phyloP scores from a whole-genome alignment of 2,113 vertebrate genomes.

The Triplophysa siluroides region DNA sequence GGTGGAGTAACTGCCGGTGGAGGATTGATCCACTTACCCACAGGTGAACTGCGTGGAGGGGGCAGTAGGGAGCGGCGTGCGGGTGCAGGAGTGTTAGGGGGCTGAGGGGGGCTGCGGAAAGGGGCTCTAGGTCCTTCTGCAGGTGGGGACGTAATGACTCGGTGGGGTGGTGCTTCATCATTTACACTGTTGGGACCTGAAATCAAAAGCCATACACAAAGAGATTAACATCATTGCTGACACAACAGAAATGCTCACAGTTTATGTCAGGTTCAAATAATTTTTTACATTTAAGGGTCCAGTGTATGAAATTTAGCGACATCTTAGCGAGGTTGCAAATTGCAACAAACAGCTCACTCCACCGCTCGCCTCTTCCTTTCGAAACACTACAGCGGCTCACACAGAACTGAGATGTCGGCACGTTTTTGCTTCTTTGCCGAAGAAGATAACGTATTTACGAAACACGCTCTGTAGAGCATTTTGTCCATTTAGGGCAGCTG shows the following conservation, averaged over 20 bases:
- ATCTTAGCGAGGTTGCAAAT: no score
- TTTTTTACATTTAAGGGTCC: no score
- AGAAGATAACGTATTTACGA: no score
- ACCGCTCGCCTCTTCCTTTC: no score
- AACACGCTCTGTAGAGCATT: no score
- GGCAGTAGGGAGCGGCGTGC: slow-evolving; percentile 80
- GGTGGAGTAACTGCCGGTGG: neutral
- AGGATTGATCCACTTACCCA: slow-evolving; percentile 34
- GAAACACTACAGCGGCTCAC: no score
- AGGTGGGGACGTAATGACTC: slow-evolving; percentile 64
- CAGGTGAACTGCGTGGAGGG: slow-evolving; percentile 69
- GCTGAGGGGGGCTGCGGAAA: slow-evolving; percentile 58
- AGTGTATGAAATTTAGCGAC: no score
- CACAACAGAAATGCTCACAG: neutral
- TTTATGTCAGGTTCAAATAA: neutral
- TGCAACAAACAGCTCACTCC: no score
- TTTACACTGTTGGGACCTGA: slow-evolving; percentile 75
- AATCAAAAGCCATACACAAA: neutral
- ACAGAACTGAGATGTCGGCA: no score
- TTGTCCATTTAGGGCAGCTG: no score
- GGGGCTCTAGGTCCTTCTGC: slow-evolving; percentile 74
- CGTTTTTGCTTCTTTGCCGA: no score
- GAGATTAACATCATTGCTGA: no score
- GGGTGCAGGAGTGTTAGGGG: slow-evolving; percentile 59
- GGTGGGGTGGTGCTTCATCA: slow-evolving; percentile 76